A percentile compares a stretch with the other conserved stretches of the same genome.
Evolutionary conservation across 2,888 invertebrate species (phyloP).

Genomic region (Trachelus tabidus): DNA sequence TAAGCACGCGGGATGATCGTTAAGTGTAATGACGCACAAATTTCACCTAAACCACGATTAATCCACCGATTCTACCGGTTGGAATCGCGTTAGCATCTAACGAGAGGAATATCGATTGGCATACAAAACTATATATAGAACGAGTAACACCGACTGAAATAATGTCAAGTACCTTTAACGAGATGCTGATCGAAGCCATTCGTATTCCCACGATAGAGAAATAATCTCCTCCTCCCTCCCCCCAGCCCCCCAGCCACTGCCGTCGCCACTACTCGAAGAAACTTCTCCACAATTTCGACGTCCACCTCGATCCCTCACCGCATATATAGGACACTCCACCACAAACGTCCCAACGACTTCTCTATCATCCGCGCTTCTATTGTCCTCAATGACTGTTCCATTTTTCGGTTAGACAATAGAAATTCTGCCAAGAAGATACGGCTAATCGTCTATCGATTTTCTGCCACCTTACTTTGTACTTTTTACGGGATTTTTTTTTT

Average conservation of each 20-base stretch:
- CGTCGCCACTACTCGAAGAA: slow-evolving; percentile 20
- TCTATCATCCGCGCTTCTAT: background rate
- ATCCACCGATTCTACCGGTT: slow-evolving; percentile 20
- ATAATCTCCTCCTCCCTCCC: background rate
- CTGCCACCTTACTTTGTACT: slow-evolving; percentile 1
- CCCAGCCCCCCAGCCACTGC: background rate
- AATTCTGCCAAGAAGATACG: background rate
- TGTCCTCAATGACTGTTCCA: background rate
- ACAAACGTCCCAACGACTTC: background rate
- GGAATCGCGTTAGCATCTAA: slow-evolving; percentile 16
- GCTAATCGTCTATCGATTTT: slow-evolving; percentile 29
- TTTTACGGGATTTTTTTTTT: background rate
- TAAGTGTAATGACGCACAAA: background rate
- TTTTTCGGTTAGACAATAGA: background rate
- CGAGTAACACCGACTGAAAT: slow-evolving; percentile 9
- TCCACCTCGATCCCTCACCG: background rate
- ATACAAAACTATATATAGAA: background rate
- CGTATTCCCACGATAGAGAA: slow-evolving; percentile 5
- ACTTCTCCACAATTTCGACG: background rate
- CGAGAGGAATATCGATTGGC: slow-evolving; percentile 21
- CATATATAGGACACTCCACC: background rate
- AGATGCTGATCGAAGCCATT: slow-evolving; percentile 13
- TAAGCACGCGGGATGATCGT: background rate
- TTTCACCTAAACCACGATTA: slow-evolving; percentile 7
- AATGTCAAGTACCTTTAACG: slow-evolving; percentile 21